Evolutionary conservation across 1,140 invertebrate genomes (phyloP), one percentile per base, ranked within the genome.

Genomic region (Dinoponera quadriceps): DNA sequence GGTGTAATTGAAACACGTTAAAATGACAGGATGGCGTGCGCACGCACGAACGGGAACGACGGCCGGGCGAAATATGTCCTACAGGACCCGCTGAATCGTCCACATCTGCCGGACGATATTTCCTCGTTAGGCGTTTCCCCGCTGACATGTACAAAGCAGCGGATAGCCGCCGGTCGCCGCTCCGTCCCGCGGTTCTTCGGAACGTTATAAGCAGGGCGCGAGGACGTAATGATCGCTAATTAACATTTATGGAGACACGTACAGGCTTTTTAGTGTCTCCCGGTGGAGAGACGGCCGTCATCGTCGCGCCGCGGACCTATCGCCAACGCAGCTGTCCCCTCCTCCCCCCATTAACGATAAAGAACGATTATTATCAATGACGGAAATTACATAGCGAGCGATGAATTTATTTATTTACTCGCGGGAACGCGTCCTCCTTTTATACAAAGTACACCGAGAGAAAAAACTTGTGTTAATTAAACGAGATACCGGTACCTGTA

Each of bases 191-290:
- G 69, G 82, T 71, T 63, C 71, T 48, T 83, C 25, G 60, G 72
- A 72, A 69, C 66, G 69, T 82, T 84, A 44, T 44, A 66, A 82
- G 60, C 71, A 75, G 85, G 66, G 13, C 33, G 59, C 63, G 62
- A 48, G 74, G 57, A 65, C 72, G 57, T 89, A 88, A 89, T 88
- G 66, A 89, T 86, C 75, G 87, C 86, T 89, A 89, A 89, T 89
- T 86, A 89, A 89, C 80, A 89, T 89, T 88, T 89, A 89, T 89
- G 87, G 87, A 71, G 87, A 89, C 87, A 88, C 62, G 83, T 85
- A 88, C 83, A 85, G 72, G 83, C 86, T 87, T 83, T 88, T 66
- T 57, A 80, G 85, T 81, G 66, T 75, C 68, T 85, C 74, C 72
- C 48, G 33, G 13, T 16, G 38, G 38, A 44, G 3, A 66, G 27